These are phyloP conservation scores for Potamarius usumacintae DNA, from an alignment of 2,113 vertebrate genomes.

Conservation along the genomic window DNA sequence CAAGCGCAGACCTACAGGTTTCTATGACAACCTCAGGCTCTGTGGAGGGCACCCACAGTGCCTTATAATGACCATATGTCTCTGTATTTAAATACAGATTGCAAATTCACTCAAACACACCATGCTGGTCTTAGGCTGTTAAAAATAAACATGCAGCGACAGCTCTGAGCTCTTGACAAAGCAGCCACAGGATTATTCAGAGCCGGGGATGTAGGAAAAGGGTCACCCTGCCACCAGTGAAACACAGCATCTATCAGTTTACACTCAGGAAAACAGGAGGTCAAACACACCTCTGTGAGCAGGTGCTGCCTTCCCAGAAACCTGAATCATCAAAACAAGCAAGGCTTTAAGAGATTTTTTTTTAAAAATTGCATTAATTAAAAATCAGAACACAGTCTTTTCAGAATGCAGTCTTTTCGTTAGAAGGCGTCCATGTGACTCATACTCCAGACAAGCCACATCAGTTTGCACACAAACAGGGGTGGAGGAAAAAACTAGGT, in stretches of 20 bases:
- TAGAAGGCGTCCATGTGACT: conserved; percentile 6
- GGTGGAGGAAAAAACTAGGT: not conserved
- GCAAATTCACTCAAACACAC: conserved; percentile 37
- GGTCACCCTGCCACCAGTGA: conserved; percentile 34
- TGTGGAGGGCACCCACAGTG: not conserved
- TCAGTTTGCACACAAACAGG: not conserved
- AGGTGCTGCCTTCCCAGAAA: conserved; percentile 19
- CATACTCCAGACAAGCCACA: conserved; percentile 6
- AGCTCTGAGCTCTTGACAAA: conserved; percentile 33
- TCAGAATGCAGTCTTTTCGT: not conserved
- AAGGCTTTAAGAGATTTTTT: not conserved
- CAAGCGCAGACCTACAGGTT: not conserved
- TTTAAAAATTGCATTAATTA: conserved; percentile 8
- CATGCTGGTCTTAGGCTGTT: conserved; percentile 36
- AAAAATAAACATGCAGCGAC: conserved; percentile 39
- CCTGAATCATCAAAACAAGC: not conserved
- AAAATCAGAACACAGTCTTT: not conserved
- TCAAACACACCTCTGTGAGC: conserved; percentile 20
- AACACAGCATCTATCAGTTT: conserved; percentile 21
- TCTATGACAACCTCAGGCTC: conserved; percentile 32
- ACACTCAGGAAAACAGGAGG: conserved; percentile 10
- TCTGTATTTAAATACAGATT: conserved; percentile 46
- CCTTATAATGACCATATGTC: conserved; percentile 44
- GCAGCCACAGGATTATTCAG: conserved; percentile 35
- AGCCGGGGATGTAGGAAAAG: conserved; percentile 13